Evolutionary conservation across 1,140 invertebrate species (phyloP), one percentile per base, ranked within the genome.

Genomic region (Halesus radiatus): DNA sequence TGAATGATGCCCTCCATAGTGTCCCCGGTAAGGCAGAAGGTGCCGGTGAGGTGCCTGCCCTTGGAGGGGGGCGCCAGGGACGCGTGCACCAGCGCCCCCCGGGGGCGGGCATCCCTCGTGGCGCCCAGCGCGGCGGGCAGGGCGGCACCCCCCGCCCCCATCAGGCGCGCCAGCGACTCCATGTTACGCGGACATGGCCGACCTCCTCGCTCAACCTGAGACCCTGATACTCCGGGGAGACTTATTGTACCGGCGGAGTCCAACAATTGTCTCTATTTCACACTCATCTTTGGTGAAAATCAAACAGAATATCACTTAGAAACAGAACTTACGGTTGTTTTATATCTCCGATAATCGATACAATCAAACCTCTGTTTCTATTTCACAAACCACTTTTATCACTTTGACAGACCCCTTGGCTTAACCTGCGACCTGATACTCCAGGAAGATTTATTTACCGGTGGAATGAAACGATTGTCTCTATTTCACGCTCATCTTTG

Each of bases 1-100:
- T 97, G 95, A 88, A 96, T 96, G 85, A 97, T 97, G 84, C 95
- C 96, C 85, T 97, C 95, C 95, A 96, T 96, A 66, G 95, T 96
- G 88, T 96, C 96, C 37, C 95, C 95, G 37, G 95, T 95, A 52
- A 97, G 92, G 85, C 95, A 96, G 88, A 97, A 96, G 58, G 95
- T 96, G 76, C 95, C 95, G 6, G 94, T 95, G 60, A 96, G 91
- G 85, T 96, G 95, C 78, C 95, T 91, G 80, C 94, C 94, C 85
- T 95, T 94, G 8, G 90, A 89, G 50, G 94, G 92, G 2, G 94
- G 93, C 79, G 94, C 94, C 80, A 95, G 89, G 81, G 93, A 94
- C 56, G 94, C 94, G 86, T 94, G 93, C 37, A 95, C 94, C 81
- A 94, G 90, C 7, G 94, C 93, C 62, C 94, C 92, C 81, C 93